A percentile compares a stretch with the other conserved stretches of the same genome.
Evolutionary conservation across 2,888 invertebrate species (phyloP).

Genomic region (Latrodectus elegans): DNA sequence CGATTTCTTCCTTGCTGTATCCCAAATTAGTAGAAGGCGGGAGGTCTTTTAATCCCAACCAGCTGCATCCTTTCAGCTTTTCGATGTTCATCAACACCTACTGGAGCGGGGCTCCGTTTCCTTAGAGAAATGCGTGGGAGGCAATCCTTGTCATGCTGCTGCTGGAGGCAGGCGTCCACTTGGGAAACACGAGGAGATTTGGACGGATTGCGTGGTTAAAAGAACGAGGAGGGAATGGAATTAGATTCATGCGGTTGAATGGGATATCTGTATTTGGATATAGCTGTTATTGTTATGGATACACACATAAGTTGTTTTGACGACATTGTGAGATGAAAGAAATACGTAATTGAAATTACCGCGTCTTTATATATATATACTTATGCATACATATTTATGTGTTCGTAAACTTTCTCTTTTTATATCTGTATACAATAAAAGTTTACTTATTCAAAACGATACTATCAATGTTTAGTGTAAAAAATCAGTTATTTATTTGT

Average conservation of each 20-base stretch:
- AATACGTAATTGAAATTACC: too few species aligned
- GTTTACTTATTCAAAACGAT: too few species aligned
- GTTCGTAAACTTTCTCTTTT: too few species aligned
- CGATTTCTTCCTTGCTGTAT: background rate
- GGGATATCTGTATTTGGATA: too few species aligned
- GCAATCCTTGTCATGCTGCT: background rate
- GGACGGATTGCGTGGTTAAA: background rate
- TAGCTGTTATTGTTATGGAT: too few species aligned
- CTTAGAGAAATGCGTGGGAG: background rate
- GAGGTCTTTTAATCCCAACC: conserved; percentile 38
- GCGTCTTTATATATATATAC: too few species aligned
- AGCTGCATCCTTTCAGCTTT: conserved; percentile 31
- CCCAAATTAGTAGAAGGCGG: conserved; percentile 37
- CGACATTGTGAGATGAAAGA: too few species aligned
- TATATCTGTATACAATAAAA: too few species aligned
- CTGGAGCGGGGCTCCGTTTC: background rate
- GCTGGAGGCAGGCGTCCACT: background rate
- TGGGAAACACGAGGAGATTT: background rate
- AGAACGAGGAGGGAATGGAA: background rate
- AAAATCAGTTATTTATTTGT: too few species aligned
- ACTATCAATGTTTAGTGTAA: too few species aligned
- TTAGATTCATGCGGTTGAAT: background rate
- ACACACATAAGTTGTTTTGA: too few species aligned
- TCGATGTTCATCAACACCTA: background rate
- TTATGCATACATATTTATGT: too few species aligned